Evolutionary conservation across 2,797 vertebrate species (phyloP), one percentile per base, ranked within the genome.

Genomic region (Cirrhinus mrigala): DNA sequence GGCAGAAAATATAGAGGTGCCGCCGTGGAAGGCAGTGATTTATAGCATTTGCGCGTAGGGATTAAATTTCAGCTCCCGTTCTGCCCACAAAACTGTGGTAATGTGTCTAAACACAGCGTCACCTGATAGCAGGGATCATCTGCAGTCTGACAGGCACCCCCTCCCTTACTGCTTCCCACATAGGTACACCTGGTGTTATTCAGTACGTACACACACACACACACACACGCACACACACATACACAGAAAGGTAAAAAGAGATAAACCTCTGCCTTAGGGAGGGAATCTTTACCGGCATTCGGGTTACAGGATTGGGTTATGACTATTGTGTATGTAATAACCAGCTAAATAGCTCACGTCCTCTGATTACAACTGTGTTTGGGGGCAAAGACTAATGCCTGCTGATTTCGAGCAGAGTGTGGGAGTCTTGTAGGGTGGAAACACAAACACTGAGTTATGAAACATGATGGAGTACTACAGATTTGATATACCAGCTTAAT

Each of bases 51-150:
- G 76, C 20, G 58, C 60, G 62, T 40, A 27, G 85, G 70, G 91
- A 88, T 92, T 85, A 86, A 69, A 89, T 94, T 95, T 94, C 93
- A 92, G 87, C 24, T 82, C 85, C 24, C 40, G 81, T 89, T 89
- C 87, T 84, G 88, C 90, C 92, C 86, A 91, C 89, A 92, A 91
- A 92, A 92, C 92, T 92, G 73, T 85, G 88, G 85, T 92, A 91
- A 92, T 92, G 94, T 88, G 54, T 85, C 87, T 92, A 92, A 93
- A 93, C 76, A 71, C 89, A 80, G 68, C 29, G 92, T 94, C 88
- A 92, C 89, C 88, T 68, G 82, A 92, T 91, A 79, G 69, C 90
- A 86, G 84, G 88, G 85, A 89, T 93, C 90, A 92, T 91, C 87
- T 87, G 90, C 87, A 87, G 87, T 92, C 88, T 81, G 92, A 88